phyloP scores from a whole-genome alignment of 2,113 vertebrate species.

The Lepisosteus oculatus region DNA sequence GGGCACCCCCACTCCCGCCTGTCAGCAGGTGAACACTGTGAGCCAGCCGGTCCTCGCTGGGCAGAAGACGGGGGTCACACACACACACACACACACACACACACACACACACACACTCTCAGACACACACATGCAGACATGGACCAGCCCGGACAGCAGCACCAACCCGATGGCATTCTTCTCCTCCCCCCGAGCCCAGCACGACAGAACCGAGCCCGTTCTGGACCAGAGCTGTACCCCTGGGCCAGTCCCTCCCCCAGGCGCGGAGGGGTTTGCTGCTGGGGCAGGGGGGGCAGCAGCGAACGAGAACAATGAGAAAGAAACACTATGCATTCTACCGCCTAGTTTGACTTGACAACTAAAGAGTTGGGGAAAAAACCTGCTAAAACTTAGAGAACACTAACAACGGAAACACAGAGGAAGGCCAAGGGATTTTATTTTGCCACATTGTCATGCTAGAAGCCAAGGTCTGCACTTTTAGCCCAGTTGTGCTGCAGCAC shows the following conservation, averaged over 20 bases:
- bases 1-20: constrained; percentile 60
- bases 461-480: too few relatives aligned
- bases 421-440: too few relatives aligned
- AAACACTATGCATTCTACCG: constrained; percentile 42
- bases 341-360: background rate
- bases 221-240: constrained; percentile 3
- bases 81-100: constrained; percentile 26
- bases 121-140: background rate
- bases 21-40: constrained; percentile 68
- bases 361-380: too few relatives aligned
- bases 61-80: constrained; percentile 33
- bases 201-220: constrained; percentile 27
- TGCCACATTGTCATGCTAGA: too few relatives aligned
- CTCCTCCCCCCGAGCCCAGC: constrained; percentile 24
- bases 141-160: background rate
- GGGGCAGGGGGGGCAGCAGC: background rate
- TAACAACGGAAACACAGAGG: too few relatives aligned
- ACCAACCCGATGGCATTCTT: background rate
- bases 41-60: constrained; percentile 17
- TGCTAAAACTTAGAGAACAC: too few relatives aligned
- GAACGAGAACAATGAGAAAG: background rate
- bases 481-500: too few relatives aligned
- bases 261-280: background rate
- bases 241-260: background rate
- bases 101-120: constrained; percentile 14